These are phyloP conservation scores for Orchesella cincta DNA, from an alignment of 1,140 invertebrate species.

Conservation along the genomic window DNA sequence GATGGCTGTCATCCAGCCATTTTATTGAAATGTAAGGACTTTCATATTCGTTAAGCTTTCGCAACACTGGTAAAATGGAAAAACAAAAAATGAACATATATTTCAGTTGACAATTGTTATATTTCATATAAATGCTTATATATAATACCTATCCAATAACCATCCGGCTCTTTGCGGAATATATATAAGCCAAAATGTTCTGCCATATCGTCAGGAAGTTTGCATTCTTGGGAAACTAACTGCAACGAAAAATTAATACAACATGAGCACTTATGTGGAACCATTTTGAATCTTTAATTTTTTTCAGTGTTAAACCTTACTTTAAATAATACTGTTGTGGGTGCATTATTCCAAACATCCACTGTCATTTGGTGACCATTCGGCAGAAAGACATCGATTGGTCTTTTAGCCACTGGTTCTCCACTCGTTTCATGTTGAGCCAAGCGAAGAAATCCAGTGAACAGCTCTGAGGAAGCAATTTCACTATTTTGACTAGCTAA, in stretches of 20 bases:
- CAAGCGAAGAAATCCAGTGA: conserved; percentile 83
- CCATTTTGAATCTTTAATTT: not conserved
- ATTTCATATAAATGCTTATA: too few species aligned
- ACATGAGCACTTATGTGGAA: not conserved
- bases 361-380: conserved; percentile 81
- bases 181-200: conserved; percentile 49
- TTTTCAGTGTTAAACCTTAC: conserved; percentile 57
- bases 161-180: conserved; percentile 45
- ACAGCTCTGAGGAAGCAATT: conserved; percentile 74
- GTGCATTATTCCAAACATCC: conserved; percentile 77
- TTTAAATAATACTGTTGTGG: conserved; percentile 77
- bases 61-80: conserved; percentile 65
- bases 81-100: not conserved
- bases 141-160: conserved; percentile 46
- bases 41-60: conserved; percentile 92
- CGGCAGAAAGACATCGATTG: conserved; percentile 80
- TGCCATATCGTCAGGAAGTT: conserved; percentile 45
- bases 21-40: conserved; percentile 89
- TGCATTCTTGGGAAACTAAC: conserved; percentile 45
- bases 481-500: conserved; percentile 80
- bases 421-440: conserved; percentile 84
- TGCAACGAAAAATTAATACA: conserved; percentile 33
- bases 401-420: conserved; percentile 58
- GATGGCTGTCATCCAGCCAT: conserved; percentile 62
- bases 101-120: not conserved